A percentile compares a stretch with the other conserved stretches of the same genome.
These are phyloP conservation scores for Drosophila borborema DNA, from an alignment of 2,888 invertebrate genomes.

Conservation along the genomic window DNA sequence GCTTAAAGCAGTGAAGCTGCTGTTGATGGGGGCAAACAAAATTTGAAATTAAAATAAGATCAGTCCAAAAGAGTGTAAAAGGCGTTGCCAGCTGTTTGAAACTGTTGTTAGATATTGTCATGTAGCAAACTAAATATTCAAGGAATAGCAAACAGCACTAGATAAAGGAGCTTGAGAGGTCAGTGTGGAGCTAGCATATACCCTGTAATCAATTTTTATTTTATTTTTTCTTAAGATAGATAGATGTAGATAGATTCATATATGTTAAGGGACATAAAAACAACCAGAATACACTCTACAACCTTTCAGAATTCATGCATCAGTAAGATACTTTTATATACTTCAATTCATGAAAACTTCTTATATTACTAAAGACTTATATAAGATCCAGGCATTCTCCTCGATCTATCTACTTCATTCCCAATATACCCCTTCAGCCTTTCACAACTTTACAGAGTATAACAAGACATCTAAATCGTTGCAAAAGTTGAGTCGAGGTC, in stretches of 20 bases:
- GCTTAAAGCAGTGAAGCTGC: not conserved
- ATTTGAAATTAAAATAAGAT: not conserved
- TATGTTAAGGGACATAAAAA: too few species aligned
- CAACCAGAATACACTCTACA: too few species aligned
- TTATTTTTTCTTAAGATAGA: too few species aligned
- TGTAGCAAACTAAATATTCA: not conserved
- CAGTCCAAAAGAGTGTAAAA: not conserved
- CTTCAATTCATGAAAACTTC: too few species aligned
- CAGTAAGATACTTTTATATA: too few species aligned
- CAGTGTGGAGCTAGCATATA: not conserved
- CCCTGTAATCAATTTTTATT: not conserved
- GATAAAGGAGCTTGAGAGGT: too few species aligned
- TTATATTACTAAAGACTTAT: too few species aligned
- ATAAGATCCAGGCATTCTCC: not conserved
- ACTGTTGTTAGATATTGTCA: not conserved
- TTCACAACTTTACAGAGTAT: not conserved
- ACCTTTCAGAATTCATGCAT: too few species aligned
- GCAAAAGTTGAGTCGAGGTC: constrained; percentile 3
- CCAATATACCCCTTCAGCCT: not conserved
- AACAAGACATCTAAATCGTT: not conserved
- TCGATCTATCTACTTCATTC: not conserved
- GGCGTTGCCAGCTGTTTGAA: not conserved
- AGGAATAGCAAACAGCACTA: not conserved
- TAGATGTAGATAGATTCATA: too few species aligned
- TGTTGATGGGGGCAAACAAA: not conserved